Percentiles rank a stretch among this genome's conserved stretches.
These are phyloP conservation scores for Nesidiocoris tenuis DNA, from an alignment of 2,888 invertebrate species.

Conservation along the genomic window DNA sequence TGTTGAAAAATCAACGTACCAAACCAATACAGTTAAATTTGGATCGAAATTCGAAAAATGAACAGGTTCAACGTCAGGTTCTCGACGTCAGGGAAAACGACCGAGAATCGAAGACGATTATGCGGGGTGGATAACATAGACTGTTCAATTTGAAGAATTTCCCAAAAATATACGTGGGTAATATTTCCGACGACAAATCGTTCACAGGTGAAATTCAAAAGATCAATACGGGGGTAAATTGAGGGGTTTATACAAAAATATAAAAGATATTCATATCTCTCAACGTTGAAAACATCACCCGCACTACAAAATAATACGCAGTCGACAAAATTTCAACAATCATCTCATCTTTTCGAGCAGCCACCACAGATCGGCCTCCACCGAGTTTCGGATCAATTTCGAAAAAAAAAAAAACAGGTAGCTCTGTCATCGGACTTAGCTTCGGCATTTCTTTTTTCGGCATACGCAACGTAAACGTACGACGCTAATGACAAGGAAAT, in stretches of 20 bases:
- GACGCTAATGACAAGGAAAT: no score
- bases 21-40: no score
- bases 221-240: not conserved
- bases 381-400: not conserved
- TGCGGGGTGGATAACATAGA: no score
- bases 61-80: not conserved
- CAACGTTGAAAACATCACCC: constrained; percentile 11
- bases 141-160: no score
- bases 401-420: not conserved
- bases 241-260: constrained; percentile 31
- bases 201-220: no score
- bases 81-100: not conserved
- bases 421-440: not conserved
- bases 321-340: not conserved
- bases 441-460: not conserved
- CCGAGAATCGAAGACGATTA: not conserved
- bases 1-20: not conserved
- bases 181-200: no score
- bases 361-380: not conserved
- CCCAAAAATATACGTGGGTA: no score
- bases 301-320: not conserved
- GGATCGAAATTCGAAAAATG: not conserved
- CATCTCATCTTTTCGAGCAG: no score
- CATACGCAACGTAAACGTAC: not conserved
- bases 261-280: constrained; percentile 31